These are phyloP conservation scores for Malachius bipustulatus DNA, from an alignment of 2,888 invertebrate genomes.

Conservation along the genomic window DNA sequence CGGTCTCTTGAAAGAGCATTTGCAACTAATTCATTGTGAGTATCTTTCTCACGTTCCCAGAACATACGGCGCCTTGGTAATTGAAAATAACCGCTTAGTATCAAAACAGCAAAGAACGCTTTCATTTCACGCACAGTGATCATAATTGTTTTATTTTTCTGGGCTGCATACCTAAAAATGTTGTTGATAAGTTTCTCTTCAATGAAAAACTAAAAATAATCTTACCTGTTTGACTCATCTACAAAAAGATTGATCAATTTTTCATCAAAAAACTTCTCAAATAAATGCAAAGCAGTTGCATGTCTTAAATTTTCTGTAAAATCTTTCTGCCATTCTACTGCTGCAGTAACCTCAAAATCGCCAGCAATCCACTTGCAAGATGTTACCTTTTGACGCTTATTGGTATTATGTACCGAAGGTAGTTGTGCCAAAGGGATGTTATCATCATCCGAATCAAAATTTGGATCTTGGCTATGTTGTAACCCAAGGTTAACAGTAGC, in stretches of 20 bases:
- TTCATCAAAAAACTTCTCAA: constrained; percentile 14
- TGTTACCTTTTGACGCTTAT: too few species aligned
- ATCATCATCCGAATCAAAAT: too few species aligned
- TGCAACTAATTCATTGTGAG: constrained; percentile 13
- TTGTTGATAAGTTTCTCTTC: constrained; percentile 2
- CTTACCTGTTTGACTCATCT: constrained; percentile 7
- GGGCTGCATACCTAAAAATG: constrained; percentile 6
- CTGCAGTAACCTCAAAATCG: too few species aligned
- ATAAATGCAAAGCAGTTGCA: constrained; percentile 5
- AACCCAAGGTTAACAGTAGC: too few species aligned
- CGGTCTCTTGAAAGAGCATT: constrained; percentile 10
- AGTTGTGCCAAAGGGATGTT: too few species aligned
- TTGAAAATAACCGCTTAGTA: constrained; percentile 11
- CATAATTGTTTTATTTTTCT: constrained; percentile 8
- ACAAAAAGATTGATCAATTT: constrained; percentile 13
- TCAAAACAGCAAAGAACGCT: constrained; percentile 9
- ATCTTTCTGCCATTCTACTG: too few species aligned
- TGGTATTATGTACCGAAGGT: too few species aligned
- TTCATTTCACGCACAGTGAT: constrained; percentile 9
- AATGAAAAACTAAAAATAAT: constrained; percentile 6
- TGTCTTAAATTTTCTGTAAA: too few species aligned
- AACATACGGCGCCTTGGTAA: constrained; percentile 11
- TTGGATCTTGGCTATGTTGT: constrained; percentile 3
- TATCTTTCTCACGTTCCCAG: constrained; percentile 14
- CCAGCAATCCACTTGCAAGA: too few species aligned